Base-by-base conservation (phyloP, 2,797 vertebrate species). In the Schizothorax lantsangensis region DNA sequence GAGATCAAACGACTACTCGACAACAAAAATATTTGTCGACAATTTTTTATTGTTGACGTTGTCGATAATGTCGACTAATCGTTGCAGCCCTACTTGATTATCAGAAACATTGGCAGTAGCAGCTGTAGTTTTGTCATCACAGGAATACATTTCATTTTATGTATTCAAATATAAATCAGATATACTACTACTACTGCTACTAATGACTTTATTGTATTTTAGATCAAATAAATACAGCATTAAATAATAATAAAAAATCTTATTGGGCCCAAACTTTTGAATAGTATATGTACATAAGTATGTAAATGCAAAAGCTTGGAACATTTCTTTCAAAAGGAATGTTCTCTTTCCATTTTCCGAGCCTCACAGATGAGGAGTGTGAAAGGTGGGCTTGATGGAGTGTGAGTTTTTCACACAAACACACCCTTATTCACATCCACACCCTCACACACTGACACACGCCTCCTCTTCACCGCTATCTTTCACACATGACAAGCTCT, bases 381-480 rank as follows among this genome's bases (percentile, higher is more conserved):
- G 47, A 73, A 54, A 17, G 68, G 45, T 59, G 77, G 82, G 49
- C 54, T 84, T 69, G 68, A 68, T 43, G 71, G 66, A 75, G 75
- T 21, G 40, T 36, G 21, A 52, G 74, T 62, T 62, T 59, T 38
- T 59, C 2, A 45, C 36, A 40, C 43, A 74, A 43, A 83, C 62
- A 85, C 21, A 43, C n/a, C 12, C 30, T 5, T n/a, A 33, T 26
- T 57, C 33, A 49, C 80, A 87, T 81, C 62, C 80, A 73, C 33
- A 74, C 62, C 80, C 38, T 45, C 75, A 15, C 43, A 66, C 62
- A 57, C 86, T 79, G 69, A 83, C 40, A 84, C 81, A 38, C 86
- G 33, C 87, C 81, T 74, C 88, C 17, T 72, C 71, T 81, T 72
- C 82, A 74, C 54, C 82, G 87, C 90, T 86, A 88, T 92, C 90